Conservation (phyloP, 1,140 invertebrate genomes). For the Gerris buenoi region DNA sequence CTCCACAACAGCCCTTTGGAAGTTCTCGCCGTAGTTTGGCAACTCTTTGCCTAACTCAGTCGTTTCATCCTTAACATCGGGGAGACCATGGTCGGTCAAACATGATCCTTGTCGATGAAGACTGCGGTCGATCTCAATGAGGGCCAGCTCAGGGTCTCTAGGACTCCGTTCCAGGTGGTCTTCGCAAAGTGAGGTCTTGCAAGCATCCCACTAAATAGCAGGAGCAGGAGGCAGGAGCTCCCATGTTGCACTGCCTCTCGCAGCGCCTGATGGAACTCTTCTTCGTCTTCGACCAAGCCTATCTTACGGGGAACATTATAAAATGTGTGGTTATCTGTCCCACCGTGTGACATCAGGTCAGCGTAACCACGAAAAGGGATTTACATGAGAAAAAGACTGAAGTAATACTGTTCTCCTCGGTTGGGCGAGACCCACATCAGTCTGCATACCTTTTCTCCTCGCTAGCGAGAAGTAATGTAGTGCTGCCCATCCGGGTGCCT, state of each 20-base stretch:
- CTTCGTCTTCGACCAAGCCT: background rate
- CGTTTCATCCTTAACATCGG: background rate
- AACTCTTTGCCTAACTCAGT: background rate
- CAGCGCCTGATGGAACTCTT: background rate
- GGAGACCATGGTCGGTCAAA: background rate
- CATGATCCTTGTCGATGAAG: background rate
- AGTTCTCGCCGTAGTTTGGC: background rate
- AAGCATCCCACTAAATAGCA: background rate
- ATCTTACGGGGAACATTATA: background rate
- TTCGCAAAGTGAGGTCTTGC: background rate
- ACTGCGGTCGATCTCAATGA: background rate
- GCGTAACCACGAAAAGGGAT: background rate
- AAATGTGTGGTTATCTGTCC: background rate
- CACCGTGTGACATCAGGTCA: background rate
- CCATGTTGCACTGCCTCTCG: background rate
- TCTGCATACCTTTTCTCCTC: too few species aligned
- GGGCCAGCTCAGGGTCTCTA: background rate
- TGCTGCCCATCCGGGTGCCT: too few species aligned
- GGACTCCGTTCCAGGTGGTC: background rate
- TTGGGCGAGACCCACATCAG: background rate
- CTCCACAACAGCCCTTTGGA: background rate
- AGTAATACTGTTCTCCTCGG: background rate
- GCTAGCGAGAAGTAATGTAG: too few species aligned
- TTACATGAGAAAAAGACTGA: background rate
- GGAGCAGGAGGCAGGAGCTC: too few species aligned